phyloP scores from a whole-genome alignment of 2,888 invertebrate genomes.

The Caenorhabditis sinica region DNA sequence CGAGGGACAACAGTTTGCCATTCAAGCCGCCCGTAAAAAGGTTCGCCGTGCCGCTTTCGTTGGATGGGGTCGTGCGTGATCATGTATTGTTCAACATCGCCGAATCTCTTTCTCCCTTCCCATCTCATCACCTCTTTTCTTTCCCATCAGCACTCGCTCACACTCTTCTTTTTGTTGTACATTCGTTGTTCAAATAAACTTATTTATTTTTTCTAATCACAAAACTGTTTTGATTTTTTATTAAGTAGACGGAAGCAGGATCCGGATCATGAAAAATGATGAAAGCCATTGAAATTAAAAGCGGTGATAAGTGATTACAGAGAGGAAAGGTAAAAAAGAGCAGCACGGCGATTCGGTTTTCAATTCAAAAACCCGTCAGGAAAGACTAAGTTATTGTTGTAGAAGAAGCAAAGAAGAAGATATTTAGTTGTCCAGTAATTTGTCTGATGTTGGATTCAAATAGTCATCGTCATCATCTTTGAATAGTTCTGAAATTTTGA shows the following conservation, averaged over 20 bases:
- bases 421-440: slow-evolving; percentile 39
- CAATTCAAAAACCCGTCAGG: slow-evolving; percentile 43
- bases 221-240: background rate
- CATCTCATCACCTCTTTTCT: slow-evolving; percentile 23
- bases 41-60: slow-evolving; percentile 63
- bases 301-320: slow-evolving; percentile 43
- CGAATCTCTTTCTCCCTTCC: slow-evolving; percentile 24
- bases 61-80: slow-evolving; percentile 63
- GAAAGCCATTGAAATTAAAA: slow-evolving; percentile 58
- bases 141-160: slow-evolving; percentile 25
- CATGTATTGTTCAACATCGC: slow-evolving; percentile 31
- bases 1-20: slow-evolving; percentile 55
- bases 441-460: slow-evolving; percentile 22
- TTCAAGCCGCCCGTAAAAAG: slow-evolving; percentile 57
- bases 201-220: slow-evolving; percentile 55
- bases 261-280: slow-evolving; percentile 15
- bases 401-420: background rate
- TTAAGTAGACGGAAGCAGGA: slow-evolving; percentile 1
- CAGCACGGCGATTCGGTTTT: slow-evolving; percentile 51
- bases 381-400: background rate
- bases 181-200: slow-evolving; percentile 68
- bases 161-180: slow-evolving; percentile 57
- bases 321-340: slow-evolving; percentile 30
- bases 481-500: slow-evolving; percentile 64
- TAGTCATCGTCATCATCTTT: slow-evolving; percentile 70